Percentiles rank a stretch among this genome's conserved stretches.
Evolutionary conservation across 2,888 invertebrate genomes (phyloP).

Genomic region (Sphaerolaimus hirsutus): DNA sequence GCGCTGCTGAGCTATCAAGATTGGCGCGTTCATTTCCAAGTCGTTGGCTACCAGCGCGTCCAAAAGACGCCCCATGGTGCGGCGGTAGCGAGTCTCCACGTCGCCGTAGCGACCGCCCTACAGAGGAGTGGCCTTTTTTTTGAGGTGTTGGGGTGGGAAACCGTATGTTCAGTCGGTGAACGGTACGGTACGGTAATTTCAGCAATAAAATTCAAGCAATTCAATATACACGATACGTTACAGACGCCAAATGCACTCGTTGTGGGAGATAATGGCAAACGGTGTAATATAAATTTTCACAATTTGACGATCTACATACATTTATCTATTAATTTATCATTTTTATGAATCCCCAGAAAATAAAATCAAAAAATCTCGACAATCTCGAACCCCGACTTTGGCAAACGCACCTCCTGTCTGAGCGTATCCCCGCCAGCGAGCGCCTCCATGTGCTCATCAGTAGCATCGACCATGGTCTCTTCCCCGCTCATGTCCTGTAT

Average conservation of each 20-base stretch:
- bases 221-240: too few relatives aligned
- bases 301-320: not conserved
- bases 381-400: not conserved
- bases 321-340: not conserved
- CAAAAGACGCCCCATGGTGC: conserved; percentile 72
- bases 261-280: too few relatives aligned
- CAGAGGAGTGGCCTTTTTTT: too few relatives aligned
- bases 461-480: conserved; percentile 84
- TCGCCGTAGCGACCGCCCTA: conserved; percentile 91
- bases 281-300: too few relatives aligned
- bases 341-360: conserved; percentile 1
- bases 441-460: conserved; percentile 77
- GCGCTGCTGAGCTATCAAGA: conserved; percentile 84
- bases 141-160: too few relatives aligned
- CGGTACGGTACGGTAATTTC: too few relatives aligned
- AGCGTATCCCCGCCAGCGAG: conserved; percentile 87
- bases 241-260: too few relatives aligned
- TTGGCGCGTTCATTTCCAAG: conserved; percentile 63
- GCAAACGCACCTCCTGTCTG: conserved; percentile 56
- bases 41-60: conserved; percentile 80
- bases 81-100: conserved; percentile 67
- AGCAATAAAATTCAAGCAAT: too few relatives aligned
- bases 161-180: too few relatives aligned
- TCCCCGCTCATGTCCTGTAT: conserved; percentile 98
- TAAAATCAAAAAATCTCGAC: conserved; percentile 4